Conservation (phyloP, 2,888 invertebrate genomes). For the Thecophora atra region DNA sequence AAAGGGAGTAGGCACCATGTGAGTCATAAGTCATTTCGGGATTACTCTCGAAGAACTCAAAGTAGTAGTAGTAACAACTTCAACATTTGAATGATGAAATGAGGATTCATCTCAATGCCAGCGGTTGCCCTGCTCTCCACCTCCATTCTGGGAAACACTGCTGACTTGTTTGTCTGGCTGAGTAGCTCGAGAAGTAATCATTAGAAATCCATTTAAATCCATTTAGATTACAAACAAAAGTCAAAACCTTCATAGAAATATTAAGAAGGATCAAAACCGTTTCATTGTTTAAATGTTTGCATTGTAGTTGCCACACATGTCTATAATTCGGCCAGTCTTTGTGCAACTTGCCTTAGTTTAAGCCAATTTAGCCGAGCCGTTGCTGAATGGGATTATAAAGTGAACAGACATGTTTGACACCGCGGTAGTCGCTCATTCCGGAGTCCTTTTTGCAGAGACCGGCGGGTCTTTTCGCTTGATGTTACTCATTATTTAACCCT, state of each 20-base stretch:
- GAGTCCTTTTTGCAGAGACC: background rate
- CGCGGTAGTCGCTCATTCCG: background rate
- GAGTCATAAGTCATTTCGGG: background rate
- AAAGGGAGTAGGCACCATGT: background rate
- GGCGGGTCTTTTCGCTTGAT: background rate
- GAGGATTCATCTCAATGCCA: background rate
- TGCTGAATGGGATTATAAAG: conserved; percentile 36
- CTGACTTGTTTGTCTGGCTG: background rate
- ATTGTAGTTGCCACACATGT: background rate
- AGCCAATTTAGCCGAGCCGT: conserved; percentile 62
- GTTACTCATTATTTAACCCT: conserved; percentile 20
- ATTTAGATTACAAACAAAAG: conserved; percentile 64
- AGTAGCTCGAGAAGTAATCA: conserved; percentile 44
- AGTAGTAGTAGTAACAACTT: background rate
- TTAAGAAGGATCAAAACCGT: conserved; percentile 38
- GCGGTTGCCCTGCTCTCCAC: background rate
- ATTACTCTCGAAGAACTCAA: background rate
- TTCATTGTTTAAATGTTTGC: background rate
- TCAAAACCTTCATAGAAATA: conserved; percentile 53
- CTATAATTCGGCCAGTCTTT: background rate
- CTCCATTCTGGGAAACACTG: background rate
- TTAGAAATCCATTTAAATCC: conserved; percentile 60
- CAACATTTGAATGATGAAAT: background rate
- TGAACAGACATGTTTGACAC: background rate
- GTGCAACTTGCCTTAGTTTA: conserved; percentile 66